These are phyloP conservation scores for Toxotes chatareus DNA, from an alignment of 2,113 vertebrate species.

Conservation along the genomic window DNA sequence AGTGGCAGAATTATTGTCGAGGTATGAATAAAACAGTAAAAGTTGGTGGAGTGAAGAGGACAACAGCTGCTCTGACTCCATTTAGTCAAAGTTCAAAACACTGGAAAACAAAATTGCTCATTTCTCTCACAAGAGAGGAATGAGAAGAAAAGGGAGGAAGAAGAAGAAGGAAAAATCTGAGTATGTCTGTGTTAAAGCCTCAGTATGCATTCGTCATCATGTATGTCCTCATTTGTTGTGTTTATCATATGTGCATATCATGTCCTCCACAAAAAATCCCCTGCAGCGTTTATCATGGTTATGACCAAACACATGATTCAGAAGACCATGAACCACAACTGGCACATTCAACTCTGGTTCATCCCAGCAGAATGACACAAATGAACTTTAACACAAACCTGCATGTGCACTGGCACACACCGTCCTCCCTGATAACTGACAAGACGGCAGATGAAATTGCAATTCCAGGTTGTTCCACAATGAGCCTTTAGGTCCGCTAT, in stretches of 20 bases:
- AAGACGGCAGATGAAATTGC: not conserved
- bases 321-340: not conserved
- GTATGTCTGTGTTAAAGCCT: not conserved
- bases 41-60: not conserved
- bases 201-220: not conserved
- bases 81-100: conserved; percentile 26
- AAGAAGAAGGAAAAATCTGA: too few species aligned
- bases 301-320: not conserved
- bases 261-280: not conserved
- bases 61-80: conserved; percentile 15
- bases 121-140: not conserved
- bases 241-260: not conserved
- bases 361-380: not conserved
- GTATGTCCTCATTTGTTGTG: not conserved
- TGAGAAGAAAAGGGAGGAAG: too few species aligned
- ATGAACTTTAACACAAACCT: not conserved
- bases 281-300: not conserved
- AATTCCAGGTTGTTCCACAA: conserved; percentile 5
- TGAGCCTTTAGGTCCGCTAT: not conserved
- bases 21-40: not conserved
- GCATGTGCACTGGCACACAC: not conserved
- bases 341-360: not conserved
- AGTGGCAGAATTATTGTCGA: not conserved
- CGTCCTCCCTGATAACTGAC: not conserved
- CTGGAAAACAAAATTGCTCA: not conserved